phyloP scores from a whole-genome alignment of 2,888 invertebrate species.

The Amorpha juglandis region DNA sequence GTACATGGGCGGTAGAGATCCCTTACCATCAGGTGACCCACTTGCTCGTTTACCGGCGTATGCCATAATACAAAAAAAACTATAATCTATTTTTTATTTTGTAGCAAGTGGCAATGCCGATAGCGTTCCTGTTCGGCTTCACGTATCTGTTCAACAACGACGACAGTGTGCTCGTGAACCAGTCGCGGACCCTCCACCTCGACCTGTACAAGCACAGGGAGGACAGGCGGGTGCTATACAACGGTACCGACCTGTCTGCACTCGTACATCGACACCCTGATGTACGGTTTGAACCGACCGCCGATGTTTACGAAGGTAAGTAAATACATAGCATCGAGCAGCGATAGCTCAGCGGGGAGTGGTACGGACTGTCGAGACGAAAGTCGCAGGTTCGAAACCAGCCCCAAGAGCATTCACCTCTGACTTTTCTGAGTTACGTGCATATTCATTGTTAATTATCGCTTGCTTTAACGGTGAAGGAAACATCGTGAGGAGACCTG shows the following conservation, averaged over 20 bases:
- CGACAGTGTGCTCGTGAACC: neutral
- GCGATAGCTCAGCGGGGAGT: too few relatives aligned
- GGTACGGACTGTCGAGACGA: too few relatives aligned
- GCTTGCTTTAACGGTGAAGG: too few relatives aligned
- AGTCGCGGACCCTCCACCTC: conserved; percentile 41
- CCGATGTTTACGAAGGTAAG: neutral
- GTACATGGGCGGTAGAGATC: too few relatives aligned
- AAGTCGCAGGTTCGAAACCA: too few relatives aligned
- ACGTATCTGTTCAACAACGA: conserved; percentile 42
- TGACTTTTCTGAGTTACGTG: too few relatives aligned
- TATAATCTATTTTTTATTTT: conserved; percentile 32
- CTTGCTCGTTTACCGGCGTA: too few relatives aligned
- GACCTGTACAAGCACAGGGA: conserved; percentile 47
- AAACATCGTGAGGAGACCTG: too few relatives aligned
- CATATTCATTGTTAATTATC: too few relatives aligned
- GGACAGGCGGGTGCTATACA: conserved; percentile 45
- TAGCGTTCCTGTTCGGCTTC: conserved; percentile 43
- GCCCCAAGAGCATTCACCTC: too few relatives aligned
- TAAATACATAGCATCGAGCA: neutral
- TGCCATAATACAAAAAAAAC: too few relatives aligned
- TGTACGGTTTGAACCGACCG: conserved; percentile 40
- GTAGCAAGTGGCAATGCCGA: conserved; percentile 63
- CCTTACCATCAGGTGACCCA: too few relatives aligned
- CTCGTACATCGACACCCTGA: conserved; percentile 31
- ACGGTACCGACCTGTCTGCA: conserved; percentile 30